Evolutionary conservation across 2,888 invertebrate species (phyloP).

Genomic region (Oegoconia quadripuncta): DNA sequence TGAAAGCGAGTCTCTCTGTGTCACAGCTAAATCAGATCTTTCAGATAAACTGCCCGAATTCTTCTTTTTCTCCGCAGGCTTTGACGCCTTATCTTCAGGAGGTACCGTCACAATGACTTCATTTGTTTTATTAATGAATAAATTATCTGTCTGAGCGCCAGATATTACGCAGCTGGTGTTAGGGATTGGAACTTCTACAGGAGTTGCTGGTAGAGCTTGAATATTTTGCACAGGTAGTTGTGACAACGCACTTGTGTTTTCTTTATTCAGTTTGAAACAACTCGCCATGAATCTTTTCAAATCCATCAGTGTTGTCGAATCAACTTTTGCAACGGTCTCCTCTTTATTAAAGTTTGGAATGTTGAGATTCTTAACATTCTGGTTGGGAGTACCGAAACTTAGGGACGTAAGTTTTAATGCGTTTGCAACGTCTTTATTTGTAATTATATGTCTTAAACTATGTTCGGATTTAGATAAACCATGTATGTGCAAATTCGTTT

Average conservation of each 20-base stretch:
- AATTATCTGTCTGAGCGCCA: slow-evolving; percentile 36
- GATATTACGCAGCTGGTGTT: slow-evolving; percentile 33
- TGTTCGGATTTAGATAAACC: slow-evolving; percentile 70
- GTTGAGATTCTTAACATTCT: slow-evolving; percentile 31
- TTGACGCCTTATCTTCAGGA: slow-evolving; percentile 42
- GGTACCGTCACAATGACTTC: slow-evolving; percentile 47
- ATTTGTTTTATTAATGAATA: too few relatives aligned
- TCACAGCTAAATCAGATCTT: slow-evolving; percentile 49
- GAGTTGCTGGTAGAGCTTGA: slow-evolving; percentile 27
- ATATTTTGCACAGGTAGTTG: slow-evolving; percentile 41
- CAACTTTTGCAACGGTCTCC: slow-evolving; percentile 28
- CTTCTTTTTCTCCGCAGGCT: slow-evolving; percentile 50
- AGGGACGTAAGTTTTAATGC: slow-evolving; percentile 53
- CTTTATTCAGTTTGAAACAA: slow-evolving; percentile 57
- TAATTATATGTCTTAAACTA: slow-evolving; percentile 56
- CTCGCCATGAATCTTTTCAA: slow-evolving; percentile 62
- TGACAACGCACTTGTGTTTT: slow-evolving; percentile 28
- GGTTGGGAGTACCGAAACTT: slow-evolving; percentile 38
- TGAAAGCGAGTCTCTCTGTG: slow-evolving; percentile 62
- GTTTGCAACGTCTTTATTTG: slow-evolving; percentile 55
- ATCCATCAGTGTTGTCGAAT: slow-evolving; percentile 49
- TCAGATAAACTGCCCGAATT: slow-evolving; percentile 50
- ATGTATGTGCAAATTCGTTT: slow-evolving; percentile 28
- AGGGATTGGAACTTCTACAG: slow-evolving; percentile 31
- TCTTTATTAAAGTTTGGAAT: slow-evolving; percentile 40